Conservation (phyloP, 1,140 invertebrate genomes). For the Zaprionus vittiger region DNA sequence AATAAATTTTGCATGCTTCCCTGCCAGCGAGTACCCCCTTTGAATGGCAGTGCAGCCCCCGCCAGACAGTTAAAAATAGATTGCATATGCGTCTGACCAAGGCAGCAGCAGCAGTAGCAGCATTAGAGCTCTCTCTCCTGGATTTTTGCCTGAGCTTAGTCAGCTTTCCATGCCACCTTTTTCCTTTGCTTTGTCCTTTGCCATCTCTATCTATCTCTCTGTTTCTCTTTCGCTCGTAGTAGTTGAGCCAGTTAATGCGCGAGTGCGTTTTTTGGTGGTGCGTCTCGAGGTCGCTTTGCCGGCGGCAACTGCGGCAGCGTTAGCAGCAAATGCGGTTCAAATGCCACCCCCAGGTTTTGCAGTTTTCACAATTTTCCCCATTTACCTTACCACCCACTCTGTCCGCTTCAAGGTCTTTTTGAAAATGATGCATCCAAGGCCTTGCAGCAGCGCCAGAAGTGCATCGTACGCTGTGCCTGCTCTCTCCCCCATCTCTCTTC, state of each 20-base stretch:
- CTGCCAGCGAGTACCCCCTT: slow-evolving; percentile 27
- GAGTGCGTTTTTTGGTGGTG: slow-evolving; percentile 51
- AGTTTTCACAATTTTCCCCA: slow-evolving; percentile 34
- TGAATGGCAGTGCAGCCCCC: slow-evolving; percentile 7
- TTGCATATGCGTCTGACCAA: slow-evolving; percentile 62
- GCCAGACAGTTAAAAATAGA: slow-evolving; percentile 76
- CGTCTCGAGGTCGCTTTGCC: slow-evolving; percentile 40
- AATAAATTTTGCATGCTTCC: slow-evolving; percentile 71
- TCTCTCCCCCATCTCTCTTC: neutral
- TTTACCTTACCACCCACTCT: slow-evolving; percentile 16
- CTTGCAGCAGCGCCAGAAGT: slow-evolving; percentile 26
- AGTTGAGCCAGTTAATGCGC: slow-evolving; percentile 14
- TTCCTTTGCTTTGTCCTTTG: neutral
- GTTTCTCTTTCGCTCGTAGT: neutral
- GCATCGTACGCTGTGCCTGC: slow-evolving; percentile 18
- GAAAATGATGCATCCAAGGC: slow-evolving; percentile 42
- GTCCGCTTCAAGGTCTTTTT: slow-evolving; percentile 40
- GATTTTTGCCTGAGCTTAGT: slow-evolving; percentile 34
- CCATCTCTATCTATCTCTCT: neutral
- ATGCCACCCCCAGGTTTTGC: slow-evolving; percentile 26
- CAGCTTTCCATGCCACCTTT: slow-evolving; percentile 19
- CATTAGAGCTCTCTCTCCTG: slow-evolving; percentile 30
- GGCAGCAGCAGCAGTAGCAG: slow-evolving; percentile 10
- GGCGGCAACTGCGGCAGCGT: neutral
- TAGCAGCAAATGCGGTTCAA: neutral